Conservation (phyloP, 1,140 invertebrate species). For the Delia radicum region DNA sequence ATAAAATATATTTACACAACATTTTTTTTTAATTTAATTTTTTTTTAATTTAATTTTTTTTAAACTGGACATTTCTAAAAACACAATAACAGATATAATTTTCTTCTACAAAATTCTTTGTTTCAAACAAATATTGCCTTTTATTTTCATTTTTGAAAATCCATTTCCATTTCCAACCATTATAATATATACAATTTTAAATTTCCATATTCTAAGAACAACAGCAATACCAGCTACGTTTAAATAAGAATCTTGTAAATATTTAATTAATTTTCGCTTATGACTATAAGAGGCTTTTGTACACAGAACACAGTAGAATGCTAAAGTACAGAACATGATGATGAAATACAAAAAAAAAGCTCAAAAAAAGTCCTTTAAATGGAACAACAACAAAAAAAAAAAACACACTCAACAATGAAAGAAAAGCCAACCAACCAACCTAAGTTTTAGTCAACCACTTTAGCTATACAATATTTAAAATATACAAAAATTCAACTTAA, state of each 20-base stretch:
- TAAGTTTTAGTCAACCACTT: neutral
- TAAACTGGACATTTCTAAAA: no score
- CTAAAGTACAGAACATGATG: neutral
- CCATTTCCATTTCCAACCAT: no score
- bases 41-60: no score
- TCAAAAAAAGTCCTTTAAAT: neutral
- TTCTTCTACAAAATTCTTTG: no score
- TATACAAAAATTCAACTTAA: neutral
- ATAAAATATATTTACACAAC: no score
- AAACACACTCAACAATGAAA: neutral
- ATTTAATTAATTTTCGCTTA: constrained; percentile 27
- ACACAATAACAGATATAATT: no score
- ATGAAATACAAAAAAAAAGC: neutral
- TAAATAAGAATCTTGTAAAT: constrained; percentile 25
- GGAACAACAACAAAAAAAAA: neutral
- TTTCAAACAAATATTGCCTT: no score
- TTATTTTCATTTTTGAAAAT: no score
- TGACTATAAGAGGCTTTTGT: constrained; percentile 16
- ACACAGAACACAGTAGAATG: neutral
- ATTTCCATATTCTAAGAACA: no score
- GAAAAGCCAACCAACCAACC: neutral
- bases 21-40: no score
- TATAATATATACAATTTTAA: no score
- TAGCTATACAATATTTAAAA: neutral
- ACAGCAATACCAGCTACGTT: no score